Evolutionary conservation across 2,888 invertebrate species (phyloP).

Genomic region (Eristalis arbustorum): DNA sequence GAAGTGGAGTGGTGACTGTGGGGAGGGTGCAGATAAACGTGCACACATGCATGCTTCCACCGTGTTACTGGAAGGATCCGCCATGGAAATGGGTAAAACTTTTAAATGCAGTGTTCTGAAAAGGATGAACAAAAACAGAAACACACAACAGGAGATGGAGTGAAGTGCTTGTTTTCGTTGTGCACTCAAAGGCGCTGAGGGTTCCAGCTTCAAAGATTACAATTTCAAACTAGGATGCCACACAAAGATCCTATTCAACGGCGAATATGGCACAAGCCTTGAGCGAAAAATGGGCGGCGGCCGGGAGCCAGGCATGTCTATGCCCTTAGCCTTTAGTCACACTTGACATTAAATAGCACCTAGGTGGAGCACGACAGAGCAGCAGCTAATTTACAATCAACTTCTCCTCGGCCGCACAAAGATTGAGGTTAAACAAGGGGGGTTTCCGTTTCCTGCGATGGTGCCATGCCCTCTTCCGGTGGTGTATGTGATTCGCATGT

Average conservation of each 20-base stretch:
- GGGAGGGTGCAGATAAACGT: constrained; percentile 36
- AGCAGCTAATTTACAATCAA: constrained; percentile 58
- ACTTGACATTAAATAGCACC: constrained; percentile 67
- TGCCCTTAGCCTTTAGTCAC: constrained; percentile 70
- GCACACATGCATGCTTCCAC: neutral
- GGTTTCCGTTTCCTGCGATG: neutral
- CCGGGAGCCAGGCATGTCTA: constrained; percentile 16
- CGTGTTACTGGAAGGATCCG: constrained; percentile 13
- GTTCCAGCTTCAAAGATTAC: constrained; percentile 38
- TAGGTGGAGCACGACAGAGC: constrained; percentile 9
- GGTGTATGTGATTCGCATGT: neutral
- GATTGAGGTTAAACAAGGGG: constrained; percentile 49
- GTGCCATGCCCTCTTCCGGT: neutral
- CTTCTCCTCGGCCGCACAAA: neutral
- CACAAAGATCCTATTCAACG: constrained; percentile 44
- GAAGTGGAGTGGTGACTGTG: constrained; percentile 22
- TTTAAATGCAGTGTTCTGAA: constrained; percentile 42
- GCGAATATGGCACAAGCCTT: constrained; percentile 41
- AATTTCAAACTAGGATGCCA: constrained; percentile 37
- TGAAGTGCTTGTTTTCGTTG: constrained; percentile 18
- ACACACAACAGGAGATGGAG: neutral
- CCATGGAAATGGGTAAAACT: constrained; percentile 40
- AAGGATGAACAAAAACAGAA: neutral
- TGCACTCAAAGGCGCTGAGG: constrained; percentile 32
- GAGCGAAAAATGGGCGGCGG: neutral